Evolutionary conservation across 2,113 vertebrate species (phyloP), one percentile per base, ranked within the genome.

Genomic region (Ciconia boyciana): DNA sequence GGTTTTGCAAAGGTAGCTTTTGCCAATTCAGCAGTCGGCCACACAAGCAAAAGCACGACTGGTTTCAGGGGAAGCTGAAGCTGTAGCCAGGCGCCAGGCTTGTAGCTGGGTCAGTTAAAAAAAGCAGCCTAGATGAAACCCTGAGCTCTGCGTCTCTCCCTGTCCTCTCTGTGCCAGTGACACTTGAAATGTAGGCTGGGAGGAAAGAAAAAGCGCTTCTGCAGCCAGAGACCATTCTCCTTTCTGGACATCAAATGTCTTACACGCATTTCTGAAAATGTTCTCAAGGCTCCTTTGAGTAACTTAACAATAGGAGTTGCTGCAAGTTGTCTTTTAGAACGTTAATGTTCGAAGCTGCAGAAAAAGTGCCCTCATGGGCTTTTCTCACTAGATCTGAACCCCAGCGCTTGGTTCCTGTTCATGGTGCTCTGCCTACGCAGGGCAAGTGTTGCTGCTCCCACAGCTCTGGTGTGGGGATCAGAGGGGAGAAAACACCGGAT

Each of bases 281-380:
- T 41, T 64, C 70, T 88, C 58, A 90, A 77, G 79, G 82, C 58
- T 94, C 51, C 54, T 95, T 77, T 90, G 79, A 91, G 58, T 83
- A 97, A 80, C 87, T 85, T 91, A 79, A 93, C 93, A 94, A 79
- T 58, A 89, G 71, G 62, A 82, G 44, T 76, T 82, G 31, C 62
- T 92, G 46, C 57, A 64, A 72, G 81, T 82, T 94, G 36, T 54
- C 66, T 62, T 85, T 96, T 44, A 46, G 88, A 94, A 62, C 25
- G 65, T 55, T 91, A 89, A 82, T 93, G 79, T 76, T 74, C 71
- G 66, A 70, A 97, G 66, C 44, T 58, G 58, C 49, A 84, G 55
- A 60, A 74, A 7, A 82, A 58, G 17, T 43, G 39, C 52, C 46
- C 29, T 28, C 77, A 9, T 7, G 29, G 61, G 39, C 32, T 93